phyloP scores from a whole-genome alignment of 1,140 invertebrate species.

The Micrasema longulum region DNA sequence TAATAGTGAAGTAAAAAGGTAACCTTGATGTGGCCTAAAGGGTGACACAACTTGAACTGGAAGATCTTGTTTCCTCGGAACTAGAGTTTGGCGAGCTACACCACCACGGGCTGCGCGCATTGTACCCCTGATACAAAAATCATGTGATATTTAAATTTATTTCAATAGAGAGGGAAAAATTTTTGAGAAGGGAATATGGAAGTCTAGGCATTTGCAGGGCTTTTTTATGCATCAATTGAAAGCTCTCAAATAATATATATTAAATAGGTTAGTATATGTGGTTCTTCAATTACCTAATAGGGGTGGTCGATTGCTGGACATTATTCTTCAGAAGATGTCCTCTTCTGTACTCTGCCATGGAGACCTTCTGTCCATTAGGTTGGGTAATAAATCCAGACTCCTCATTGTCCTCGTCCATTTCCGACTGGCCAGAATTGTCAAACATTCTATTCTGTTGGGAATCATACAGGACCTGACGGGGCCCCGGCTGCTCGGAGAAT shows the following conservation, averaged over 20 bases:
- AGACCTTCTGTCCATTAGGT: conserved; percentile 62
- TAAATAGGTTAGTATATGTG: no score
- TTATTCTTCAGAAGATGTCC: conserved; percentile 56
- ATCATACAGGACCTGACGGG: conserved; percentile 47
- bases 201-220: no score
- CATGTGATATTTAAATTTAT: no score
- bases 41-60: conserved; percentile 47
- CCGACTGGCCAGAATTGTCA: conserved; percentile 3
- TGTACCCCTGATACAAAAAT: conserved; percentile 33
- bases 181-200: no score
- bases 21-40: conserved; percentile 38
- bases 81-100: conserved; percentile 14
- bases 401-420: conserved; percentile 57
- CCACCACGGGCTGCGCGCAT: conserved; percentile 26
- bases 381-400: conserved; percentile 62
- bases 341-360: conserved; percentile 62
- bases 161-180: no score
- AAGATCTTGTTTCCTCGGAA: conserved; percentile 34
- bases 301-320: conserved; percentile 32
- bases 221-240: no score
- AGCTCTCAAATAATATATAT: no score
- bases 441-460: conserved; percentile 30
- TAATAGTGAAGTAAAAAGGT: neutral
- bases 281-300: conserved; percentile 32
- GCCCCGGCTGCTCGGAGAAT: conserved; percentile 46